A percentile compares a stretch with the other conserved stretches of the same genome.
Conservation (phyloP, 2,113 vertebrate genomes). For the Phyllostomus hastatus region DNA sequence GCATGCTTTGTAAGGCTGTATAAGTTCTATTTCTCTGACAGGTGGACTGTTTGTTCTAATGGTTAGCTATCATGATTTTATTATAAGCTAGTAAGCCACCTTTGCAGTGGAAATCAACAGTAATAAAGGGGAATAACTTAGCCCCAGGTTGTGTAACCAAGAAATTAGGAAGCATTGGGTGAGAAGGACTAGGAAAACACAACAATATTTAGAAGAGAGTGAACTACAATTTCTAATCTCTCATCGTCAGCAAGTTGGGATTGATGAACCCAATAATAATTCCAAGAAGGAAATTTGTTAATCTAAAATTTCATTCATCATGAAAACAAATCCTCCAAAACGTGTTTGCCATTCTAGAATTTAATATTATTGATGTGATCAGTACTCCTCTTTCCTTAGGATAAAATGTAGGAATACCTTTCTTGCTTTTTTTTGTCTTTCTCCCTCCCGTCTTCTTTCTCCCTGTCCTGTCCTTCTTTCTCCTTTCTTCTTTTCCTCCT, state of each 20-base stretch:
- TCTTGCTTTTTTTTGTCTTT: not conserved
- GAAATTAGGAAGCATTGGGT: not conserved
- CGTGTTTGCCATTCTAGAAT: not conserved
- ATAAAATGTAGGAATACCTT: not conserved
- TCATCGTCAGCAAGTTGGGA: not conserved
- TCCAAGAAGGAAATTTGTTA: not conserved
- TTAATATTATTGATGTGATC: not conserved
- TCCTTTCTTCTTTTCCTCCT: not conserved
- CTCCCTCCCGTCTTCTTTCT: rapidly evolving
- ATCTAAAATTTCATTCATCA: not conserved
- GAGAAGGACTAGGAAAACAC: rapidly evolving
- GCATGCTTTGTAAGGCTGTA: not conserved
- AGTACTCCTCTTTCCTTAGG: not conserved
- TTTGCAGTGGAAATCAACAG: not conserved
- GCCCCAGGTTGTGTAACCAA: not conserved
- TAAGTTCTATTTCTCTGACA: not conserved
- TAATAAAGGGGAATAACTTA: not conserved
- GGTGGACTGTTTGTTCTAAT: not conserved
- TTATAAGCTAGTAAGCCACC: not conserved
- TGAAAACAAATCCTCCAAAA: not conserved
- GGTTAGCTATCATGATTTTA: not conserved
- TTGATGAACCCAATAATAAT: not conserved
- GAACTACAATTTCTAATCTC: not conserved
- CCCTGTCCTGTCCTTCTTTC: too few relatives aligned
- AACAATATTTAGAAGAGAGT: not conserved